Percentiles rank a stretch among this genome's conserved stretches.
Conservation (phyloP, 2,888 invertebrate species). For the Smittia sp. region DNA sequence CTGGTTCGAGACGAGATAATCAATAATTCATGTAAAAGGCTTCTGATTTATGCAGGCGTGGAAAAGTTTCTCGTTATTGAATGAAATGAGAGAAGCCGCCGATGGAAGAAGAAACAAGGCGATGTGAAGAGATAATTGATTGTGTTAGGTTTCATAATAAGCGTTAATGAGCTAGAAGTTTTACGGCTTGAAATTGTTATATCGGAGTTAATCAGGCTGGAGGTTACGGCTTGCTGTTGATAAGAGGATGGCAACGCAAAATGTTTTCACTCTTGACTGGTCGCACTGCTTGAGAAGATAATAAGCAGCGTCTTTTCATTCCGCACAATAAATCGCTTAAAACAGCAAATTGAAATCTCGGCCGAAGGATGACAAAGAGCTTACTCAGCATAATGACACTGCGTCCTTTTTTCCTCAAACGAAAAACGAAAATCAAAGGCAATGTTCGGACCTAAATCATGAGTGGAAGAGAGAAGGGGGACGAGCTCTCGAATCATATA, state of each 20-base stretch:
- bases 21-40: too few species aligned
- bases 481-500: not conserved
- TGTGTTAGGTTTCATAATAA: conserved; percentile 11
- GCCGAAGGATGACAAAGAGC: conserved; percentile 2
- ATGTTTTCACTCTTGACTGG: too few species aligned
- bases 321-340: conserved; percentile 1
- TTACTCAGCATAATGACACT: not conserved
- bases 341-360: conserved; percentile 17
- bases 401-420: conserved; percentile 12
- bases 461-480: not conserved
- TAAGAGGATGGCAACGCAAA: too few species aligned
- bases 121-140: conserved; percentile 34
- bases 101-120: not conserved
- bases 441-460: conserved; percentile 20
- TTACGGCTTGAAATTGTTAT: too few species aligned
- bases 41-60: too few species aligned
- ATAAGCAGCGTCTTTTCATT: not conserved
- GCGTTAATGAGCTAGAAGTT: not conserved
- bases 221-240: too few species aligned
- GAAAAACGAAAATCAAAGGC: conserved; percentile 2
- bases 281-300: not conserved
- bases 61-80: too few species aligned
- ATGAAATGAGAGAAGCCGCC: not conserved
- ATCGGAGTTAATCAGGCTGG: too few species aligned
- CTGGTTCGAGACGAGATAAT: too few species aligned